A percentile compares a stretch with the other conserved stretches of the same genome.
Conservation (phyloP, 2,888 invertebrate species). For the Hypomecis atomaria region DNA sequence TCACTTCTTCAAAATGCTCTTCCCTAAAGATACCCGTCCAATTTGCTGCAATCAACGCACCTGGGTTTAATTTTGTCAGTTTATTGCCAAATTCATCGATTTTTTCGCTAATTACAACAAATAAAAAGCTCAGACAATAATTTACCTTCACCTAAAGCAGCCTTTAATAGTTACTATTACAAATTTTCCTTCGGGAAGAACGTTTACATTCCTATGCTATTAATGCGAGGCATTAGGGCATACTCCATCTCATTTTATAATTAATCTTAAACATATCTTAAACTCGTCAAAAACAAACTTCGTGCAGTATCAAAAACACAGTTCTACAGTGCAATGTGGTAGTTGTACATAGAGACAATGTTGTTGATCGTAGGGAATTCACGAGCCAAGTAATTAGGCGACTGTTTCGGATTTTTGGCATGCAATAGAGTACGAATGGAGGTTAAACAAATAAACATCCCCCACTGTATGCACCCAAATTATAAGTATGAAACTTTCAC, state of each 20-base stretch:
- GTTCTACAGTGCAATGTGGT: background rate
- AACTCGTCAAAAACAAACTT: background rate
- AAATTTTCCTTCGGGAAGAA: too few species aligned
- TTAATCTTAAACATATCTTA: too few species aligned
- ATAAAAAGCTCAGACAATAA: too few species aligned
- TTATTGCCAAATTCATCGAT: constrained; percentile 6
- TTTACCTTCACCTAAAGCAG: too few species aligned
- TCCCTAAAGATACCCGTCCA: constrained; percentile 21
- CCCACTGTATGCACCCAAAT: background rate
- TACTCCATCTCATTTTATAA: background rate
- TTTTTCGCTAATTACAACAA: background rate
- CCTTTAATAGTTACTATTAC: too few species aligned
- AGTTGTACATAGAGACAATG: background rate
- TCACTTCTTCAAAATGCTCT: constrained; percentile 14
- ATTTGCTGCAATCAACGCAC: constrained; percentile 28
- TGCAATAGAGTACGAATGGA: constrained; percentile 30
- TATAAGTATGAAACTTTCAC: background rate
- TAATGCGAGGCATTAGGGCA: background rate
- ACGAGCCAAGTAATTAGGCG: constrained; percentile 26
- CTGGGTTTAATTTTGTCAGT: constrained; percentile 14
- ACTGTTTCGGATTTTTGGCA: constrained; percentile 28
- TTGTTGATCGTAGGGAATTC: constrained; percentile 7
- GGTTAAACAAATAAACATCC: constrained; percentile 21
- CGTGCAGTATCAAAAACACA: constrained; percentile 9
- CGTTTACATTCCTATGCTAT: background rate